Conservation (phyloP, 2,888 invertebrate species). For the Noctua janthe region DNA sequence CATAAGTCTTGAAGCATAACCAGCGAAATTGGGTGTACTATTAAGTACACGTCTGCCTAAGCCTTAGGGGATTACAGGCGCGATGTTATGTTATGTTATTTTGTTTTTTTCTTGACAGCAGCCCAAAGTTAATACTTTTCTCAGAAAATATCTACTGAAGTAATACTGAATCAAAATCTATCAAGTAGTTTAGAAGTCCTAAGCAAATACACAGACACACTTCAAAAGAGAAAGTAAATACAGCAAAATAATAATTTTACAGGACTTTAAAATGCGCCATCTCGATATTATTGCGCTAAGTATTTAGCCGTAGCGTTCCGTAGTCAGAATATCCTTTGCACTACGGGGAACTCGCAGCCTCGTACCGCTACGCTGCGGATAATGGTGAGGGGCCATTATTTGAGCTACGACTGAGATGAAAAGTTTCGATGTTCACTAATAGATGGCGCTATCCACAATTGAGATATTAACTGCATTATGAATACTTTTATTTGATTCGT, state of each 20-base stretch:
- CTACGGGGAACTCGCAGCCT: background rate
- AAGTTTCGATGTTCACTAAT: background rate
- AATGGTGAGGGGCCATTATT: background rate
- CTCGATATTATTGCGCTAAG: slow-evolving; percentile 8
- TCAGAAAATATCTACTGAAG: background rate
- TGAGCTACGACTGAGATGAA: background rate
- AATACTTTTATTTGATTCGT: background rate
- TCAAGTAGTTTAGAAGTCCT: background rate
- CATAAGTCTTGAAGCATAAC: background rate
- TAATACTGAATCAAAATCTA: background rate
- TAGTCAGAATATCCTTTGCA: background rate
- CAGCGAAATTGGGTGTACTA: too few species aligned
- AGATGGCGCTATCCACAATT: slow-evolving; percentile 45
- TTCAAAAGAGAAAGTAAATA: background rate
- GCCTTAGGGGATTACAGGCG: background rate
- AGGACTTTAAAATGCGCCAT: slow-evolving; percentile 37
- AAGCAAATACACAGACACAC: background rate
- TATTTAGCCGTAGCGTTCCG: slow-evolving; percentile 16
- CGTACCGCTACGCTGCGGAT: slow-evolving; percentile 2
- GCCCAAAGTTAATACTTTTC: background rate
- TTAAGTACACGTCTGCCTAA: background rate
- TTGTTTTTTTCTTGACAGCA: background rate
- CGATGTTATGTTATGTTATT: background rate
- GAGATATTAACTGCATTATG: too few species aligned
- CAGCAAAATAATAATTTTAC: background rate